Evolutionary conservation across 1,140 invertebrate species (phyloP), one percentile per base, ranked within the genome.

Genomic region (Hycleus phaleratus): DNA sequence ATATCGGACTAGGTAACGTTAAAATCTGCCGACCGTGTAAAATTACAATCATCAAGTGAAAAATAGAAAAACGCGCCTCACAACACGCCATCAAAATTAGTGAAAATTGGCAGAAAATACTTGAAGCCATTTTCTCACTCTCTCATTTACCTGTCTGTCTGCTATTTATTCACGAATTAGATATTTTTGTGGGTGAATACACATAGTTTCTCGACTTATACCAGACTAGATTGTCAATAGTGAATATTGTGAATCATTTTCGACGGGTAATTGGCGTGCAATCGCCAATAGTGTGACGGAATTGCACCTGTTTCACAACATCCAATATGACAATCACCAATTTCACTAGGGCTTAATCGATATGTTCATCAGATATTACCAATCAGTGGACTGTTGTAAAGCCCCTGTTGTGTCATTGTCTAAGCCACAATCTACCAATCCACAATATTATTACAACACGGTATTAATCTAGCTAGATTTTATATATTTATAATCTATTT

Each of bases 21-120:
- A 63, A 59, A 60, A 60, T 50, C 65, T 59, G 42, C 63, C 67
- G 63, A 62, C 69, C 69, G 69, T 65, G 52, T 64, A 60, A 65
- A 71, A 72, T 72, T 72, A 72, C 69, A 71, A 70, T 71, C 68
- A 70, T 62, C 63, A 44, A 39, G 46, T 52, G 70, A 71, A 71
- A 69, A 71, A 69, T 70, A 69, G 69, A 71, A 70, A 68, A 71
- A 68, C 67, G 61, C 54, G 66, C 52, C 60, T 48, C 55, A 69
- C 65, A 65, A 68, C 32, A 32, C 70, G 67, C 64, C 63, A 72
- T 72, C 64, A 67, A 71, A 72, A 72, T 72, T 72, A 72, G 68
- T 62, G 70, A 58, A 72, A 66, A 72, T 69, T 72, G 69, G 59
- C 69, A 64, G 65, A 71, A 72, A 72, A 72, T 71, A 71, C 64